phyloP scores from a whole-genome alignment of 2,888 invertebrate genomes.

The Orchestes rusci region DNA sequence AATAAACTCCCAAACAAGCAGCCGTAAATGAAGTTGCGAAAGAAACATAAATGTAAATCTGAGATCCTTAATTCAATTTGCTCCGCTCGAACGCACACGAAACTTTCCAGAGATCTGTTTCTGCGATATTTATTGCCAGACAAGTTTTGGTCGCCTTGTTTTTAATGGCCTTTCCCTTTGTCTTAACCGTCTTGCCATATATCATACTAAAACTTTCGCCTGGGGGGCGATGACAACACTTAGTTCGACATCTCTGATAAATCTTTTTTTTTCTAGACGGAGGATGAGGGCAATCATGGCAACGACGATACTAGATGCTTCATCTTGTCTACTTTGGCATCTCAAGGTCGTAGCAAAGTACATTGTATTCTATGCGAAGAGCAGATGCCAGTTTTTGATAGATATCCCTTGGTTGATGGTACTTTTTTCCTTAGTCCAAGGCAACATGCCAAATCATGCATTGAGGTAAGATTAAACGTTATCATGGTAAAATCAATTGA shows the following conservation, averaged over 20 bases:
- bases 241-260: no score
- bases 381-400: slow-evolving; percentile 88
- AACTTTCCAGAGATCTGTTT: no score
- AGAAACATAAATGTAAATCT: no score
- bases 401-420: slow-evolving; percentile 95
- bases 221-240: no score
- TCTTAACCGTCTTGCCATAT: no score
- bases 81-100: no score
- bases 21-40: no score
- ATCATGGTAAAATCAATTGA: background rate
- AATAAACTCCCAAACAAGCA: no score
- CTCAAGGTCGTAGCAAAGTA: slow-evolving; percentile 79
- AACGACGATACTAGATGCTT: slow-evolving; percentile 97
- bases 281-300: slow-evolving; percentile 97
- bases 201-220: no score
- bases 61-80: no score
- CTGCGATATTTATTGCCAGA: no score
- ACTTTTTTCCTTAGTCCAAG: slow-evolving; percentile 96
- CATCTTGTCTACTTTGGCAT: slow-evolving; percentile 89
- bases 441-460: slow-evolving; percentile 79
- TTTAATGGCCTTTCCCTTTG: background rate
- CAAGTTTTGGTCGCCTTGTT: no score
- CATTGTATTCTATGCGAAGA: slow-evolving; percentile 84
- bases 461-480: slow-evolving; percentile 59
- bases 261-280: slow-evolving; percentile 77